These are phyloP conservation scores for Marasmarcha lunaedactyla DNA, from an alignment of 2,888 invertebrate species.

Conservation along the genomic window DNA sequence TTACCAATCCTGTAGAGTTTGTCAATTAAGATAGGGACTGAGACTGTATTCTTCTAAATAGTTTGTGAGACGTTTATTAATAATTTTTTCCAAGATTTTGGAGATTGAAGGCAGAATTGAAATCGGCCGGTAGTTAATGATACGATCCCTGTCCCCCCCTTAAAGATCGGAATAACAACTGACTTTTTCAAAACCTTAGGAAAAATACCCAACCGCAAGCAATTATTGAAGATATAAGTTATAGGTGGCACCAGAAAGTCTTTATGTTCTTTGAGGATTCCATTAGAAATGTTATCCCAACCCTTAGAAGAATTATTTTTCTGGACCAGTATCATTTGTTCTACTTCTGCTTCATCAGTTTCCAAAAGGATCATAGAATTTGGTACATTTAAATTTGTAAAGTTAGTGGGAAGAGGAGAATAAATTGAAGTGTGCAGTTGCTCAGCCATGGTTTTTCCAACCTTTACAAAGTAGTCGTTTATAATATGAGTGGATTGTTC, in stretches of 20 bases:
- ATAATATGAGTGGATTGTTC: too few relatives aligned
- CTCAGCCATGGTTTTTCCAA: too few relatives aligned
- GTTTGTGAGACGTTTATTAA: too few relatives aligned
- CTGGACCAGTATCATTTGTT: neutral
- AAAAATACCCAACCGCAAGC: neutral
- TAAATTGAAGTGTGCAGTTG: too few relatives aligned
- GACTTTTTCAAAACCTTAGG: neutral
- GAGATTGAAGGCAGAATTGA: neutral
- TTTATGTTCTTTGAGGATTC: neutral
- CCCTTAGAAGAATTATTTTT: neutral
- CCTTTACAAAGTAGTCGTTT: too few relatives aligned
- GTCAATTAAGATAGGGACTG: too few relatives aligned
- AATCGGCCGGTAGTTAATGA: neutral
- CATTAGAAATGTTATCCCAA: neutral
- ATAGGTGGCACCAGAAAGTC: neutral
- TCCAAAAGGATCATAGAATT: too few relatives aligned
- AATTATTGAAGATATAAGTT: neutral
- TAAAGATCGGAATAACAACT: neutral
- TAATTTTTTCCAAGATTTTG: neutral
- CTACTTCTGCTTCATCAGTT: neutral
- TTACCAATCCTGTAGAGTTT: too few relatives aligned
- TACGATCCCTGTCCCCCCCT: neutral
- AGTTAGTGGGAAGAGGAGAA: too few relatives aligned
- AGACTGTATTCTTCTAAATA: too few relatives aligned
- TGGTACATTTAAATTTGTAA: too few relatives aligned